phyloP scores from a whole-genome alignment of 2,113 vertebrate genomes.

The Dasypus novemcinctus region DNA sequence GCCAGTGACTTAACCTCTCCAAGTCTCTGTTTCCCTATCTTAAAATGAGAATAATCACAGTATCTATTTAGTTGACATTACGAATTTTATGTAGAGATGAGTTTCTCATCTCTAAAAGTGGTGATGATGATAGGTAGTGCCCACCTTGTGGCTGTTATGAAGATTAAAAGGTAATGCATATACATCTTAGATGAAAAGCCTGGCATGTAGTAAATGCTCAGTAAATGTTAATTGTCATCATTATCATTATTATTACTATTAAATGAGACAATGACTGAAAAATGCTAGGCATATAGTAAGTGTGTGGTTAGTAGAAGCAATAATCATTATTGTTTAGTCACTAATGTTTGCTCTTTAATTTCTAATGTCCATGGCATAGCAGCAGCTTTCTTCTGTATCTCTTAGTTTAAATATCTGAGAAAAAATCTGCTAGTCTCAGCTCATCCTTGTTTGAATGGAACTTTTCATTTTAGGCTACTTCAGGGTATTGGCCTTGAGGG shows the following conservation, averaged over 20 bases:
- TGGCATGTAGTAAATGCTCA: no score
- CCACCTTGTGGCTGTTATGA: neutral
- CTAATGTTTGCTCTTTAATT: neutral
- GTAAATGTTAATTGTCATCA: neutral
- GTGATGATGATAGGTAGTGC: neutral
- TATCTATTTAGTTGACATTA: neutral
- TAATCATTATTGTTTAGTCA: neutral
- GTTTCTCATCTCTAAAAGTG: slow-evolving; percentile 1
- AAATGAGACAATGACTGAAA: slow-evolving; percentile 14
- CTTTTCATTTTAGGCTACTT: slow-evolving; percentile 15
- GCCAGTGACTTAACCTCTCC: neutral
- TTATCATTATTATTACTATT: neutral
- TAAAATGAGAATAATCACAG: neutral
- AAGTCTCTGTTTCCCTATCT: neutral
- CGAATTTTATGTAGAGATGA: neutral
- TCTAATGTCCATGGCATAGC: neutral
- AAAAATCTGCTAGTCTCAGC: neutral
- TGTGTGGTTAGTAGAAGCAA: neutral
- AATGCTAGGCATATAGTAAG: neutral
- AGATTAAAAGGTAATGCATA: neutral
- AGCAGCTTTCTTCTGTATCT: neutral
- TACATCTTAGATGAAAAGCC: neutral
- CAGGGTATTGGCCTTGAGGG: neutral
- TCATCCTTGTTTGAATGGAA: slow-evolving; percentile 5
- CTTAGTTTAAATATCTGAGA: slow-evolving; percentile 11